Evolutionary conservation across 2,797 vertebrate genomes (phyloP).

Genomic region (Epinephelus awoara): DNA sequence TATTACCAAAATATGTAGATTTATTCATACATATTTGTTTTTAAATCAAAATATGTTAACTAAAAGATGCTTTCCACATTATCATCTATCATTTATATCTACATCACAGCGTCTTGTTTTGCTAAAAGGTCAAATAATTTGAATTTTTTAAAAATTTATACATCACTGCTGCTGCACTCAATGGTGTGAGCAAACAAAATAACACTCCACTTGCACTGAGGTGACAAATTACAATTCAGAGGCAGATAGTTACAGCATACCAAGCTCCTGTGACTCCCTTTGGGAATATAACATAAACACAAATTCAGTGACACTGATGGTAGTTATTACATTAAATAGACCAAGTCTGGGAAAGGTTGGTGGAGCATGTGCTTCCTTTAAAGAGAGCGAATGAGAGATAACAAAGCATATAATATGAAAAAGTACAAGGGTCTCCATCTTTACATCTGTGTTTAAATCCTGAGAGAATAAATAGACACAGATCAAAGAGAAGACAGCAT

Average conservation of each 20-base stretch:
- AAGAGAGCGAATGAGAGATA: neutral
- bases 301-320: neutral
- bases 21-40: neutral
- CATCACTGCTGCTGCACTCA: neutral
- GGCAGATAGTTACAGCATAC: too few species aligned
- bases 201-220: neutral
- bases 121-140: neutral
- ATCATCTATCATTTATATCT: neutral
- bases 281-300: conserved; percentile 7
- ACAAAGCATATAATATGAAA: neutral
- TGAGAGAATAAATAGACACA: conserved; percentile 11
- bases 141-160: neutral
- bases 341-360: neutral
- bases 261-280: neutral
- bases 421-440: neutral
- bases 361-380: neutral
- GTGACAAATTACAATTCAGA: too few species aligned
- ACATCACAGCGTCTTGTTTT: neutral
- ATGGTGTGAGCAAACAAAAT: neutral
- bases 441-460: conserved; percentile 8
- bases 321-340: neutral
- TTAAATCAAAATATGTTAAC: too few species aligned
- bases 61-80: too few species aligned
- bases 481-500: conserved; percentile 17
- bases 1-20: neutral